Percentiles rank a stretch among this genome's conserved stretches.
Conservation (phyloP, 2,113 vertebrate species). For the Menura novaehollandiae region DNA sequence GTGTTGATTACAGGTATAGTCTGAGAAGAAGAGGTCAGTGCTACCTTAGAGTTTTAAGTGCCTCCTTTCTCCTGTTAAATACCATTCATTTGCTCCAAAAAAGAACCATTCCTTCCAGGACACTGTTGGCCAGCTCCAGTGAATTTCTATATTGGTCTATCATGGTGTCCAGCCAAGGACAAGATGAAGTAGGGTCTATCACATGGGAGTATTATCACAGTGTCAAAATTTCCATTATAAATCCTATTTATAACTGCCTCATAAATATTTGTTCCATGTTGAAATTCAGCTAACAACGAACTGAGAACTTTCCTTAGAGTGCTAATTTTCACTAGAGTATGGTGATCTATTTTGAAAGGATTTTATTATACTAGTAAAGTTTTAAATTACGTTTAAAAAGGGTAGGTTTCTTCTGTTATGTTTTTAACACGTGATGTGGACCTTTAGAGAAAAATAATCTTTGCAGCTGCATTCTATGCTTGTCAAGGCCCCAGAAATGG, state of each 20-base stretch:
- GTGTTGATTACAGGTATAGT: neutral
- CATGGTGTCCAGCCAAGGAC: slow-evolving; percentile 12
- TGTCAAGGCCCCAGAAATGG: neutral
- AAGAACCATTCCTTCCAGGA: neutral
- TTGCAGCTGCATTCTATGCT: neutral
- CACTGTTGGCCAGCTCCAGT: neutral
- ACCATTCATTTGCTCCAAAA: neutral
- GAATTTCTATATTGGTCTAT: neutral
- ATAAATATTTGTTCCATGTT: slow-evolving; percentile 26
- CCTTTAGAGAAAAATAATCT: neutral
- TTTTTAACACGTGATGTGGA: neutral
- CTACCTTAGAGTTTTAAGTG: neutral
- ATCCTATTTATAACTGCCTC: neutral
- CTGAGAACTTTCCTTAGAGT: neutral
- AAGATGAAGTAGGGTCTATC: slow-evolving; percentile 26
- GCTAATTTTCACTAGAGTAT: neutral
- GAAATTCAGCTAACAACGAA: slow-evolving; percentile 12
- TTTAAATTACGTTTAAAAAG: neutral
- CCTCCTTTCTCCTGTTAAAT: neutral
- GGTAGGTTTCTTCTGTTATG: neutral
- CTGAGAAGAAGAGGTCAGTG: neutral
- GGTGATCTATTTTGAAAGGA: neutral
- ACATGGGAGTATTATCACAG: slow-evolving; percentile 13
- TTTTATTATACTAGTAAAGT: neutral
- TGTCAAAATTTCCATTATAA: slow-evolving; percentile 51